Base-by-base conservation (phyloP, 2,888 invertebrate species). In the Cryptus viduatorius region DNA sequence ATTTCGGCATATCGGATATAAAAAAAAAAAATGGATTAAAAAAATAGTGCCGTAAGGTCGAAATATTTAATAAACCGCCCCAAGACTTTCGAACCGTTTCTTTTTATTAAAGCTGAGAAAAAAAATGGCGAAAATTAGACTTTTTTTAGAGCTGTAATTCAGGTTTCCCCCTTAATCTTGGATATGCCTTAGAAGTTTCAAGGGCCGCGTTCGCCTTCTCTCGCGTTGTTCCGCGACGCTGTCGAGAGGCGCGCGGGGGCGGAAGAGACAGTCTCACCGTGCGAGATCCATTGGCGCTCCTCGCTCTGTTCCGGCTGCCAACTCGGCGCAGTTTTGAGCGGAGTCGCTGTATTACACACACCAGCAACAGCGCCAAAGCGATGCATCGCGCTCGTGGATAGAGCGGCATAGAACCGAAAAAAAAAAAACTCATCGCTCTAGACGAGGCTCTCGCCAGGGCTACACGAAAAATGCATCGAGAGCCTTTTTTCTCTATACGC, bases 251-350 rank as follows among this genome's bases (percentile, higher is more conserved):
- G n/a, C n/a, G 56, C n/a, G 77, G 77, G 68, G 46, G 50, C 12
- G 48, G 48, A n/a, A n/a, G 4, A 12, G 48, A n/a, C 48, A n/a
- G 48, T 48, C 48, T 48, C 48, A n/a, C 48, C 12, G 48, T 48
- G 48, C 48, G 48, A 37, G 14, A 5, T 42, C 53, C 59, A 19
- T 53, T n/a, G 7, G 29, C 46, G 42, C 19, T 19, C 24, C 8
- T 50, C 81, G 71, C 64, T 71, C 69, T 72, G 72, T 67, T 77
- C 73, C 65, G 75, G 73, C 81, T 81, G 84, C 81, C 73, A 79
- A 79, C 65, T 82, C 78, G 71, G 67, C 61, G 61, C 78, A 19
- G 69, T 75, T 76, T 73, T 16, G 68, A 68, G 64, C 72, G 78
- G 24, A 61, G 71, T 44, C 19, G 12, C 53, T 59, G 68, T 76